Conservation (phyloP, 2,797 vertebrate genomes). For the Podarcis siculus region DNA sequence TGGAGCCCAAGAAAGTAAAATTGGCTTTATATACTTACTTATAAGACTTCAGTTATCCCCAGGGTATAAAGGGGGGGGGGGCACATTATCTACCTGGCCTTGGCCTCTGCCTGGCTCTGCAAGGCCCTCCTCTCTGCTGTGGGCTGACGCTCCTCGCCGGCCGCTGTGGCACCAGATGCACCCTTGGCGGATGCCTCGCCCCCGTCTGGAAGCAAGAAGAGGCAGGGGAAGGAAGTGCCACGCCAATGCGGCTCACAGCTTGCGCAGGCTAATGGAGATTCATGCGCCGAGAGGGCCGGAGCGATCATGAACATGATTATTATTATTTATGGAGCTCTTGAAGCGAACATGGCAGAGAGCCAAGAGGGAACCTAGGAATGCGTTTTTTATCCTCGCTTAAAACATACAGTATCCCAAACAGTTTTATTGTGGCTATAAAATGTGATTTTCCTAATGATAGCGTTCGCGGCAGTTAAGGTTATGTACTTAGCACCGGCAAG, state of each 20-base stretch:
- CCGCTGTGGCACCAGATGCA: neutral
- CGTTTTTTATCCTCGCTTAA: slow-evolving; percentile 21
- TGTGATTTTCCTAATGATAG: neutral
- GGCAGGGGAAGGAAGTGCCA: neutral
- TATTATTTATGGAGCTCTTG: slow-evolving; percentile 11
- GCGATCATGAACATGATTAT: neutral
- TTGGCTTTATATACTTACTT: too few species aligned
- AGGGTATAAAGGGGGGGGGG: too few species aligned
- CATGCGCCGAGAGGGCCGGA: slow-evolving; percentile 3
- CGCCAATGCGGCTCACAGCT: neutral
- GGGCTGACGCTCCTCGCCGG: neutral
- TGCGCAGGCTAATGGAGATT: slow-evolving; percentile 26
- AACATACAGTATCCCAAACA: slow-evolving; percentile 20
- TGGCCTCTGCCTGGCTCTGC: too few species aligned
- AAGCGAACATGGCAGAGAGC: neutral
- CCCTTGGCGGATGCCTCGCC: neutral
- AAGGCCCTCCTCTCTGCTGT: too few species aligned
- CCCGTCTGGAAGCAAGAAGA: neutral
- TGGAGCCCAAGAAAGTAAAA: too few species aligned
- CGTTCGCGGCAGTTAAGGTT: slow-evolving; percentile 29
- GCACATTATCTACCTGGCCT: too few species aligned
- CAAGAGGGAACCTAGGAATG: neutral
- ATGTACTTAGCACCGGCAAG: accelerated
- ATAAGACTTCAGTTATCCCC: too few species aligned
- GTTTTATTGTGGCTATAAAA: slow-evolving; percentile 6